Evolutionary conservation across 2,888 invertebrate species (phyloP).

Genomic region (Eilema griseolum): DNA sequence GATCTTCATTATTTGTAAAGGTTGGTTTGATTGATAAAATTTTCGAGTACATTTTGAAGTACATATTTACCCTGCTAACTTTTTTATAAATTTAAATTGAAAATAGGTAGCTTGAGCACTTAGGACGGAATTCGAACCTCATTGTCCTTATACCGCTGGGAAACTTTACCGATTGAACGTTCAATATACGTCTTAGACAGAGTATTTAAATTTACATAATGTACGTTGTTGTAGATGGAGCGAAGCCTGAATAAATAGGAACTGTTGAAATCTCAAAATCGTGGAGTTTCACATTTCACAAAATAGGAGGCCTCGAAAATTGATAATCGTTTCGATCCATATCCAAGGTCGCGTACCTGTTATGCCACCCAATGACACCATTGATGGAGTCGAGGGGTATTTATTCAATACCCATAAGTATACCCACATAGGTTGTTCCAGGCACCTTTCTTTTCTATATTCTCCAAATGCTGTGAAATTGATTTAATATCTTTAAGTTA

Average conservation of each 20-base stretch:
- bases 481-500: not conserved
- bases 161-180: not conserved
- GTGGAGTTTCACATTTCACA: not conserved
- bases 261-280: not conserved
- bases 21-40: not conserved
- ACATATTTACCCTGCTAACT: not conserved
- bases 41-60: not conserved
- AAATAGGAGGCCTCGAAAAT: not conserved
- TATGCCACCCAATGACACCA: too few species aligned
- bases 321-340: not conserved
- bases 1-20: not conserved
- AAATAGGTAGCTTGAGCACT: not conserved
- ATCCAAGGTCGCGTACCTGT: not conserved
- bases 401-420: too few species aligned
- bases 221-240: not conserved
- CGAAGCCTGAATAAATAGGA: constrained; percentile 1
- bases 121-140: not conserved
- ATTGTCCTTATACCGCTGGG: not conserved
- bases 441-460: not conserved
- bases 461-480: not conserved
- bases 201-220: not conserved
- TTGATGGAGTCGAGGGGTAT: too few species aligned
- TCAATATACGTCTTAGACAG: not conserved
- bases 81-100: not conserved
- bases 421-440: not conserved